A percentile compares a stretch with the other conserved stretches of the same genome.
Conservation (phyloP, 2,797 vertebrate genomes). For the Epinephelus awoara region DNA sequence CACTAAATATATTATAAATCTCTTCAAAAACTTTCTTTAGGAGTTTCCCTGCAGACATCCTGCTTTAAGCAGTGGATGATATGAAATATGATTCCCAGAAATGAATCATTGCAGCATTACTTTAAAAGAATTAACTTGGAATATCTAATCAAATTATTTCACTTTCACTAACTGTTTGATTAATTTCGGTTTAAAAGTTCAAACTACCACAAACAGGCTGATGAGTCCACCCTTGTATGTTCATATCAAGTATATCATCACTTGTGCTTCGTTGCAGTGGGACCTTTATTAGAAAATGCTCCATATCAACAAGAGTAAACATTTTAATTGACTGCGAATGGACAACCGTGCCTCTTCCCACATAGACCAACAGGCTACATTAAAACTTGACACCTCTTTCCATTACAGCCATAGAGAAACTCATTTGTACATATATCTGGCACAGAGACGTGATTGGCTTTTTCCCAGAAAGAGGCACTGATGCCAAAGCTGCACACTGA, state of each 20-base stretch:
- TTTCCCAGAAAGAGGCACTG: constrained; percentile 30
- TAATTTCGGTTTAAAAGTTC: background rate
- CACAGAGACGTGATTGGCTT: constrained; percentile 37
- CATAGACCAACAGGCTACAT: constrained; percentile 21
- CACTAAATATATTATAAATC: background rate
- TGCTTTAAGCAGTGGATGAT: background rate
- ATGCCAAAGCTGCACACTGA: constrained; percentile 36
- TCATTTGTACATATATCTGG: constrained; percentile 47
- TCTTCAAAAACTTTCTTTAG: background rate
- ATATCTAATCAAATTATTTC: constrained; percentile 14
- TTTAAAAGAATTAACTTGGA: background rate
- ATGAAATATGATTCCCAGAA: background rate
- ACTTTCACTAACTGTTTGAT: background rate
- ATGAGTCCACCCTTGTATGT: background rate
- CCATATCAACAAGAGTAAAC: constrained; percentile 29
- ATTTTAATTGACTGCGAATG: constrained; percentile 31
- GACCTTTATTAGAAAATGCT: constrained; percentile 8
- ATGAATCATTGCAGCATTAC: background rate
- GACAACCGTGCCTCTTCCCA: constrained; percentile 7
- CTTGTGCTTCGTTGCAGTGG: background rate
- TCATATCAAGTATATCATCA: background rate
- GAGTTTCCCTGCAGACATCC: background rate
- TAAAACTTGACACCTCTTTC: constrained; percentile 42
- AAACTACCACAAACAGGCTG: background rate
- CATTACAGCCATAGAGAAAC: constrained; percentile 31